Conservation (phyloP, 92 coral and sea anemone genomes). For the Porites evermanni region DNA sequence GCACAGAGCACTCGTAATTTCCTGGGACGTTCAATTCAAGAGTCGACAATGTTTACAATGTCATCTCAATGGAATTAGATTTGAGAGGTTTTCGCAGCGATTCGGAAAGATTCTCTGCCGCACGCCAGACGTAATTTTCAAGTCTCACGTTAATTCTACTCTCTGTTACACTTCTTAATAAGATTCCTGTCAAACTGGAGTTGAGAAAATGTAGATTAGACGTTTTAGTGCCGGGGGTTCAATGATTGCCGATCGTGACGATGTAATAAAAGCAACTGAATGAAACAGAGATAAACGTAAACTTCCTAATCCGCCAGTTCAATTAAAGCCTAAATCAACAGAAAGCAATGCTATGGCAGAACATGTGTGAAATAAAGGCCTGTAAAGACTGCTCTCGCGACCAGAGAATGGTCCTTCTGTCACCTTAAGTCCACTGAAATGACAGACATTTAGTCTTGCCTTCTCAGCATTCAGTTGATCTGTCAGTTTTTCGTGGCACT, state of each 20-base stretch:
- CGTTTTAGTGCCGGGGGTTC: conserved; percentile 14
- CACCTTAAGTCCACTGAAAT: conserved; percentile 66
- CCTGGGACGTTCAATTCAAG: conserved; percentile 41
- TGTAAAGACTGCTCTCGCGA: conserved; percentile 48
- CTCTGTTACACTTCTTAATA: background rate
- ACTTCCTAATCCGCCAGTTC: conserved; percentile 88
- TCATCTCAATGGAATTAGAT: conserved; percentile 62
- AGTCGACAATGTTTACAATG: conserved; percentile 63
- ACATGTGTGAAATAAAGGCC: conserved; percentile 76
- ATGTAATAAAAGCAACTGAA: conserved; percentile 73
- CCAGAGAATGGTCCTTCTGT: conserved; percentile 75
- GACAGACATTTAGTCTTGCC: conserved; percentile 75
- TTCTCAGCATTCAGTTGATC: conserved; percentile 81
- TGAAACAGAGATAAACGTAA: conserved; percentile 71
- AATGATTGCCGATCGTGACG: conserved; percentile 62
- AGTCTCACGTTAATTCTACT: background rate
- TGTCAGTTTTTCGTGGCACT: conserved; percentile 80
- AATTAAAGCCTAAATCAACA: conserved; percentile 80
- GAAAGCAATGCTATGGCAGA: conserved; percentile 47
- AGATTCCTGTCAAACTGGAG: conserved; percentile 9
- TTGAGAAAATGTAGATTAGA: conserved; percentile 6
- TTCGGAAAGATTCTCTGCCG: conserved; percentile 12
- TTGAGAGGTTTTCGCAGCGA: conserved; percentile 54
- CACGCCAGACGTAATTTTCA: background rate
- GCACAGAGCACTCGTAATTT: conserved; percentile 31